Percentiles rank a stretch among this genome's conserved stretches.
These are phyloP conservation scores for Allacma fusca DNA, from an alignment of 2,888 invertebrate species.

Conservation along the genomic window DNA sequence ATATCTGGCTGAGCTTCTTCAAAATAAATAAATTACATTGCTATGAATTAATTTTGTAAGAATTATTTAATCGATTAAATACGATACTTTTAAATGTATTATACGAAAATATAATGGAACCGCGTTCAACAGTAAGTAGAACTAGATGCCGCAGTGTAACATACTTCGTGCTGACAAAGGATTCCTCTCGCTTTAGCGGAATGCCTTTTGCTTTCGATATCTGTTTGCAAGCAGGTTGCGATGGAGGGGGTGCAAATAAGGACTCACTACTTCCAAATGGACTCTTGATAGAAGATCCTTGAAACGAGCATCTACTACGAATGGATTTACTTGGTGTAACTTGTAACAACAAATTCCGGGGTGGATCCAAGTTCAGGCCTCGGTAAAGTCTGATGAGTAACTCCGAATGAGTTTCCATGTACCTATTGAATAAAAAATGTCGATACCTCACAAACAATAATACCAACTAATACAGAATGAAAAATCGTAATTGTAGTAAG, in stretches of 20 bases:
- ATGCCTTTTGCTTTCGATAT: not conserved
- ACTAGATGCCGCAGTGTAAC: too few species aligned
- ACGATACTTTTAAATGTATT: not conserved
- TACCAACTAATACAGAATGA: not conserved
- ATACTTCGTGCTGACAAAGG: constrained; percentile 7
- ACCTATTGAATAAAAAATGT: constrained; percentile 34
- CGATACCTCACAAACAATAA: constrained; percentile 5
- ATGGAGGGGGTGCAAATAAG: constrained; percentile 14
- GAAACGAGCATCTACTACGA: constrained; percentile 31
- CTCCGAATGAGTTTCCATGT: constrained; percentile 42
- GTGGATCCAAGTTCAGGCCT: constrained; percentile 37
- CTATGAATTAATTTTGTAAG: not conserved
- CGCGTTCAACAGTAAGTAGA: too few species aligned
- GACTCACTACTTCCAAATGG: constrained; percentile 40
- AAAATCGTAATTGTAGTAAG: not conserved
- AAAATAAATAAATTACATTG: constrained; percentile 19
- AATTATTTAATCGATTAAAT: not conserved
- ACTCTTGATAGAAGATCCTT: constrained; percentile 41
- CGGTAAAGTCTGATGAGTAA: constrained; percentile 33
- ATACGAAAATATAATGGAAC: too few species aligned
- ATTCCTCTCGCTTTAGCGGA: not conserved
- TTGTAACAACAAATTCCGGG: constrained; percentile 9
- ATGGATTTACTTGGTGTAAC: constrained; percentile 38
- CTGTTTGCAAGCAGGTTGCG: not conserved
- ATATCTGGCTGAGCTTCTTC: constrained; percentile 36